Conservation (phyloP, 2,113 vertebrate genomes). For the Jacana jacana region DNA sequence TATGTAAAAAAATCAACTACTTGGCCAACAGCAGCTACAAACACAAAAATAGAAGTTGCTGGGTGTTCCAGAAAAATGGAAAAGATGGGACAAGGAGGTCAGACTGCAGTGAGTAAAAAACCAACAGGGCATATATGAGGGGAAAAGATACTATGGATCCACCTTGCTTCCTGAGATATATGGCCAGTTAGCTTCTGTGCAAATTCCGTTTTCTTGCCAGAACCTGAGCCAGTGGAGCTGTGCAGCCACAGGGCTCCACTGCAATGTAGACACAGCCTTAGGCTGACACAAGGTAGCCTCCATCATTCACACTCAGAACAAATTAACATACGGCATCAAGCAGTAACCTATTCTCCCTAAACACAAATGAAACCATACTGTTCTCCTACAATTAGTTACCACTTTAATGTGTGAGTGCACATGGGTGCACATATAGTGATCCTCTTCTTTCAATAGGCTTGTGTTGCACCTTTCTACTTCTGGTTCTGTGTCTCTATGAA, state of each 20-base stretch:
- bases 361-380: not conserved
- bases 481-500: not conserved
- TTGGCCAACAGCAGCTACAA: not conserved
- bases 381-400: not conserved
- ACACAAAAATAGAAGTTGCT: not conserved
- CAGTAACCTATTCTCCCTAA: not conserved
- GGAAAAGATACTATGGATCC: not conserved
- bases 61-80: not conserved
- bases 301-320: not conserved
- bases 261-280: not conserved
- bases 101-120: not conserved
- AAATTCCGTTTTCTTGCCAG: not conserved
- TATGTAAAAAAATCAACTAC: not conserved
- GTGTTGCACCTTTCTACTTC: not conserved
- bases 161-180: not conserved
- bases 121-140: not conserved
- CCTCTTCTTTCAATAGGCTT: not conserved
- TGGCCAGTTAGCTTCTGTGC: not conserved
- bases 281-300: not conserved
- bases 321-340: not conserved
- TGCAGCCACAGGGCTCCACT: not conserved
- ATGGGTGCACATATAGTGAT: fast-evolving
- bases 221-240: fast-evolving
- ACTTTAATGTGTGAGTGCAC: not conserved
- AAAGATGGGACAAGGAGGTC: not conserved